Conservation (phyloP, 1,140 invertebrate species). For the Paralvinella palmiformis region DNA sequence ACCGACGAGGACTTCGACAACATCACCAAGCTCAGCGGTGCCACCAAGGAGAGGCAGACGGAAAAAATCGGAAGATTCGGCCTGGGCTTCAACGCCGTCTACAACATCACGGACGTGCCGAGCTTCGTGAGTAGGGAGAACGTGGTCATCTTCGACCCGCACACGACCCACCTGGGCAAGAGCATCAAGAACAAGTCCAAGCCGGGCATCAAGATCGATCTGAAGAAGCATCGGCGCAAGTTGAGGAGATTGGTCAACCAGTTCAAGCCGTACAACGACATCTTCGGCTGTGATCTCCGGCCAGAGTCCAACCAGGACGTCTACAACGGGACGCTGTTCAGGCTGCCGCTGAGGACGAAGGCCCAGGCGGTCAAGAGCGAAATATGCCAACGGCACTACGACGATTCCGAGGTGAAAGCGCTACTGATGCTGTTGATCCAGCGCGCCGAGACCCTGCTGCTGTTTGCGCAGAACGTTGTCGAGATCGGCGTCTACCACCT, state of each 20-base stretch:
- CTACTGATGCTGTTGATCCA: slow-evolving; percentile 33
- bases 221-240: slow-evolving; percentile 24
- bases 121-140: slow-evolving; percentile 37
- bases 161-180: slow-evolving; percentile 31
- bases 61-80: slow-evolving; percentile 42
- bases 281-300: slow-evolving; percentile 33
- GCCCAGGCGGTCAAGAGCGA: slow-evolving; percentile 33
- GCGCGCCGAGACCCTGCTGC: slow-evolving; percentile 30
- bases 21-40: slow-evolving; percentile 33
- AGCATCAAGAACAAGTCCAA: slow-evolving; percentile 24
- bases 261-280: slow-evolving; percentile 33
- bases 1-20: slow-evolving; percentile 31
- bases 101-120: slow-evolving; percentile 45
- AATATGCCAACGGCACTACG: slow-evolving; percentile 31
- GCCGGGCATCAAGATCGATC: slow-evolving; percentile 37
- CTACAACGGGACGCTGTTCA: slow-evolving; percentile 39
- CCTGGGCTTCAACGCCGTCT: slow-evolving; percentile 43
- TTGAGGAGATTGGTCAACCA: slow-evolving; percentile 28
- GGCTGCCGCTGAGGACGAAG: slow-evolving; percentile 33
- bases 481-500: slow-evolving; percentile 35
- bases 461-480: slow-evolving; percentile 42
- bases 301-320: slow-evolving; percentile 8
- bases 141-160: slow-evolving; percentile 46
- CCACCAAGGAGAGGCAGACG: slow-evolving; percentile 33
- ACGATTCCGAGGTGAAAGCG: slow-evolving; percentile 25